phyloP scores from a whole-genome alignment of 1,140 invertebrate species.

The Microvelia longipes region DNA sequence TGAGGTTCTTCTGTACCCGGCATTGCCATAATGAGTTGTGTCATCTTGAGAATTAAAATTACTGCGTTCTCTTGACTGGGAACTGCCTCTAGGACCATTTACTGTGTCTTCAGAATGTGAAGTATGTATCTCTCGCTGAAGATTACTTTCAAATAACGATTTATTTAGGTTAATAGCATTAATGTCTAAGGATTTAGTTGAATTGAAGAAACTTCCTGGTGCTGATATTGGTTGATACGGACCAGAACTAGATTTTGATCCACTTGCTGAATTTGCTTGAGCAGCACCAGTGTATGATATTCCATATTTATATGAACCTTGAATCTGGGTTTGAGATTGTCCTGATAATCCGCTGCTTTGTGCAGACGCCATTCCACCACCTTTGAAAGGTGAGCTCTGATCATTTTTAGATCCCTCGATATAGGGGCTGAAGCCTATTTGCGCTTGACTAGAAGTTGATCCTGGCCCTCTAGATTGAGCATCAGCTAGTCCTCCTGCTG shows the following conservation, averaged over 20 bases:
- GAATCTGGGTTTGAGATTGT: constrained; percentile 62
- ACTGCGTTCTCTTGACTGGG: background rate
- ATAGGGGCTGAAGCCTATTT: constrained; percentile 65
- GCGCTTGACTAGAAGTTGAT: constrained; percentile 66
- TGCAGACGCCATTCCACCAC: constrained; percentile 57
- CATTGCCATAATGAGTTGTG: background rate
- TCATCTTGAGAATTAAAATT: background rate
- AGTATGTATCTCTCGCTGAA: background rate
- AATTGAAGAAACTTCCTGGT: constrained; percentile 7
- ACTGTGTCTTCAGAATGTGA: background rate
- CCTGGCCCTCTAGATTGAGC: constrained; percentile 67
- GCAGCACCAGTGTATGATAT: constrained; percentile 65
- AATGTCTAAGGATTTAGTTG: constrained; percentile 25
- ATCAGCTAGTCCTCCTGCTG: constrained; percentile 63
- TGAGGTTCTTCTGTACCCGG: background rate
- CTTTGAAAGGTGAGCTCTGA: constrained; percentile 40
- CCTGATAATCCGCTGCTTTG: constrained; percentile 54
- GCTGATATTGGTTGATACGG: background rate
- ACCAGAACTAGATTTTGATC: constrained; percentile 29
- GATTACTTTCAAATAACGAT: background rate
- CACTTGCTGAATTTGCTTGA: constrained; percentile 61
- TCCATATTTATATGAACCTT: constrained; percentile 57
- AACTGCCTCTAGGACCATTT: background rate
- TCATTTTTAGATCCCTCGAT: constrained; percentile 35
- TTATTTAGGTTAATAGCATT: constrained; percentile 19